A percentile compares a stretch with the other conserved stretches of the same genome.
phyloP scores from a whole-genome alignment of 2,113 vertebrate genomes.

The Prochilodus magdalenae region DNA sequence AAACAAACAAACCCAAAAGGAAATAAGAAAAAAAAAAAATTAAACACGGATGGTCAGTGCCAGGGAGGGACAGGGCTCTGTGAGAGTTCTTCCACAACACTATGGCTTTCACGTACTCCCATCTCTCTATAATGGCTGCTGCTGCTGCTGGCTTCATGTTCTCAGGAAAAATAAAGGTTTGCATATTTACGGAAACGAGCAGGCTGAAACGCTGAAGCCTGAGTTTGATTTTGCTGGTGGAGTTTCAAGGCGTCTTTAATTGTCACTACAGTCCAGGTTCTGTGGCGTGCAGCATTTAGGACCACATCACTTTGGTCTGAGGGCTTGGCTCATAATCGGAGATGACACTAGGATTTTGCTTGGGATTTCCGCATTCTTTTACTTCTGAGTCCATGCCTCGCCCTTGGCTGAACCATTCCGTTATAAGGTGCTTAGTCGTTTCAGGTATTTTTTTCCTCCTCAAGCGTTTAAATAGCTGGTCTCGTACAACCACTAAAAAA shows the following conservation, averaged over 20 bases:
- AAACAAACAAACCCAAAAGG: constrained; percentile 53
- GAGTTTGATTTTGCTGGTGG: constrained; percentile 66
- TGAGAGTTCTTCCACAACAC: constrained; percentile 16
- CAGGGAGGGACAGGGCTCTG: constrained; percentile 52
- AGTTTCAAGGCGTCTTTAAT: constrained; percentile 55
- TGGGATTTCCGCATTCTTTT: constrained; percentile 53
- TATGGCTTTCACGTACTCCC: constrained; percentile 70
- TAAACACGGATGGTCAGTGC: constrained; percentile 62
- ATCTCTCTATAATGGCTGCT: constrained; percentile 64
- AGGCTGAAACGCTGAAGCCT: constrained; percentile 44
- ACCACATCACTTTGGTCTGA: constrained; percentile 65
- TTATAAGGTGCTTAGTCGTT: constrained; percentile 75
- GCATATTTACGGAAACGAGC: constrained; percentile 55
- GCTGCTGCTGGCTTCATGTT: constrained; percentile 71
- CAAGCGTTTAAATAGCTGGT: constrained; percentile 67
- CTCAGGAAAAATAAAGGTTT: constrained; percentile 49
- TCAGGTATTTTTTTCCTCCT: constrained; percentile 34
- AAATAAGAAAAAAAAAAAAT: constrained; percentile 47
- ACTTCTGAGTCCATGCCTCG: constrained; percentile 42
- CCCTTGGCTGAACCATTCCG: constrained; percentile 54
- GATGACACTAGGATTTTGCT: constrained; percentile 15
- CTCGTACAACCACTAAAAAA: constrained; percentile 68
- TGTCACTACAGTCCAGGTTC: constrained; percentile 43
- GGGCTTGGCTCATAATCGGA: constrained; percentile 33
- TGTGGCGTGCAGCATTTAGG: constrained; percentile 52